These are phyloP conservation scores for Elephas maximus DNA, from an alignment of 2,113 vertebrate genomes.

Conservation along the genomic window DNA sequence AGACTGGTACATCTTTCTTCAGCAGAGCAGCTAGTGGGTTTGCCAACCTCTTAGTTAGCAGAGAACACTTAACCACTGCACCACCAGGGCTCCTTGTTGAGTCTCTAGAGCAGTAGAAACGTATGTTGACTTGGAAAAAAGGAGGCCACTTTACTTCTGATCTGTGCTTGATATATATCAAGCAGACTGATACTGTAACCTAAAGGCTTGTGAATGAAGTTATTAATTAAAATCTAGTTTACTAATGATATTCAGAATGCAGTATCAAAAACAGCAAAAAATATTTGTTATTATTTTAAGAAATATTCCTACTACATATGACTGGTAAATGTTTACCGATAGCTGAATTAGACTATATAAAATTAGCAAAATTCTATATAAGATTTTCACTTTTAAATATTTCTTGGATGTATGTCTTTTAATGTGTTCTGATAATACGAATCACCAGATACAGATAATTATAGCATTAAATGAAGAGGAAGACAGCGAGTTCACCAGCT, in stretches of 20 bases:
- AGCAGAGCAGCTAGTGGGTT: background rate
- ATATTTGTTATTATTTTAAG: constrained; percentile 33
- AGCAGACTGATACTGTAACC: background rate
- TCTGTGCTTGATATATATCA: background rate
- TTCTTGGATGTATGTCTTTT: background rate
- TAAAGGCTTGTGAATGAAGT: background rate
- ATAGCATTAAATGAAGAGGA: background rate
- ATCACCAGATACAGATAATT: background rate
- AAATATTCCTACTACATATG: background rate
- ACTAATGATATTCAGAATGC: background rate
- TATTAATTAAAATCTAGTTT: constrained; percentile 21
- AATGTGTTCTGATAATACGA: background rate
- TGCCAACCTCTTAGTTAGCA: background rate
- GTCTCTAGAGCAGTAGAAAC: background rate
- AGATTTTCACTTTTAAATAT: background rate
- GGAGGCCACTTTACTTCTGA: background rate
- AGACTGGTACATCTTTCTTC: background rate
- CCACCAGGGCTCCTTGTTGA: background rate
- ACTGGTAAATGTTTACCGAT: constrained; percentile 53
- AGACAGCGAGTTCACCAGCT: background rate
- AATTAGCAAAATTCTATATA: background rate
- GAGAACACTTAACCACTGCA: background rate
- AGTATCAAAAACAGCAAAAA: constrained; percentile 56
- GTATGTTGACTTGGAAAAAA: background rate
- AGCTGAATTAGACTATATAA: background rate